phyloP scores from a whole-genome alignment of 1,140 invertebrate species.

The Heliconius hewitsoni region DNA sequence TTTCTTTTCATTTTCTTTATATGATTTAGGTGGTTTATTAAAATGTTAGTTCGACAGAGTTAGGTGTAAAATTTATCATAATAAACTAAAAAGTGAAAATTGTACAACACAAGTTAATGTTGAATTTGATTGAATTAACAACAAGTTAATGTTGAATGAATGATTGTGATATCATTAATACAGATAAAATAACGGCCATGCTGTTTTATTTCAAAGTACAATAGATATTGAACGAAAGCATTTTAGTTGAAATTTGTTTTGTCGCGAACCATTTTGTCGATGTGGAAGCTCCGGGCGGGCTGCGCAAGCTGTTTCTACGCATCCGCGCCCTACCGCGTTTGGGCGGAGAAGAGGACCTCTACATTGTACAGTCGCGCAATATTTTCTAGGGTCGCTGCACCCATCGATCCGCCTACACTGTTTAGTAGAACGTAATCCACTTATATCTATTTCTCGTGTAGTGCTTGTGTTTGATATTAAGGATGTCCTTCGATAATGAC shows the following conservation, averaged over 20 bases:
- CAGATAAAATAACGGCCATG: background rate
- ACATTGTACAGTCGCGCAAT: slow-evolving; percentile 54
- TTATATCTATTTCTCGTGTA: slow-evolving; percentile 43
- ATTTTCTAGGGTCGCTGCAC: slow-evolving; percentile 49
- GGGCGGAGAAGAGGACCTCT: slow-evolving; percentile 53
- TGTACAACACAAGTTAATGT: background rate
- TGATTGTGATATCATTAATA: background rate
- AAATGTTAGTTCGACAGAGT: background rate
- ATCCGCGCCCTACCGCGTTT: slow-evolving; percentile 56
- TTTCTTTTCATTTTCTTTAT: too few species aligned
- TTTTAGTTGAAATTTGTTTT: background rate
- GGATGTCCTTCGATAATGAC: slow-evolving; percentile 77
- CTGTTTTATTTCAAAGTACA: background rate
- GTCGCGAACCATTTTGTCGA: background rate
- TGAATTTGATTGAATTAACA: too few species aligned
- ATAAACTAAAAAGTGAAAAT: background rate
- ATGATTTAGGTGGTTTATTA: background rate
- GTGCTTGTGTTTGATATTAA: slow-evolving; percentile 53
- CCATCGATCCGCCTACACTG: slow-evolving; percentile 64
- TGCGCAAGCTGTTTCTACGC: slow-evolving; percentile 61
- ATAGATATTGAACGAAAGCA: background rate
- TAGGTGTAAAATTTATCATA: background rate
- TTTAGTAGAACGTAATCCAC: slow-evolving; percentile 42
- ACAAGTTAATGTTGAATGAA: too few species aligned
- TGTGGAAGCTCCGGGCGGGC: slow-evolving; percentile 14